These are phyloP conservation scores for Bombus waltoni DNA, from an alignment of 1,140 invertebrate genomes.

Conservation along the genomic window DNA sequence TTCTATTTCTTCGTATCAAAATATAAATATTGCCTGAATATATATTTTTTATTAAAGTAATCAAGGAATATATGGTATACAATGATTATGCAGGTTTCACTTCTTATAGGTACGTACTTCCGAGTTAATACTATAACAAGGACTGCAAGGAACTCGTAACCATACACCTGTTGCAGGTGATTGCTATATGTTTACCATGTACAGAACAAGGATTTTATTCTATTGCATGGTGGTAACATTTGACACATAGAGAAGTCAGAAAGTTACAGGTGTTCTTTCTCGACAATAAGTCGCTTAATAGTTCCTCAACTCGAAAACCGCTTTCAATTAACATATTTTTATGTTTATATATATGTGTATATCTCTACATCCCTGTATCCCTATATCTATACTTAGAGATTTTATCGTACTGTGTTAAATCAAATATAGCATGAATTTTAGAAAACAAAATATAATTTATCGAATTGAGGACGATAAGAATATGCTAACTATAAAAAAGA, in stretches of 20 bases:
- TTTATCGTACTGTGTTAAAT: too few species aligned
- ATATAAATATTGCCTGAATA: background rate
- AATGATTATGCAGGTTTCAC: background rate
- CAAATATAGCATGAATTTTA: too few species aligned
- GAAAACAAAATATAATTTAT: too few species aligned
- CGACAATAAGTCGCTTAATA: background rate
- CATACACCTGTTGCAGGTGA: conserved; percentile 16
- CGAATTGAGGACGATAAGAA: too few species aligned
- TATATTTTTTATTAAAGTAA: background rate
- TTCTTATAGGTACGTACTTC: background rate
- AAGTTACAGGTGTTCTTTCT: background rate
- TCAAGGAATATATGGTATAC: background rate
- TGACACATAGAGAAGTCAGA: background rate
- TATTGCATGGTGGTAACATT: background rate
- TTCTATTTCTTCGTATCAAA: background rate
- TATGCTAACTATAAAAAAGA: too few species aligned
- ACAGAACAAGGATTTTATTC: conserved; percentile 14
- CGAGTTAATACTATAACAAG: background rate
- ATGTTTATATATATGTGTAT: too few species aligned
- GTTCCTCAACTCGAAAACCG: background rate
- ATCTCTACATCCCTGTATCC: too few species aligned
- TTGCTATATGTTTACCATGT: background rate
- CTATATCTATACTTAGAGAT: too few species aligned
- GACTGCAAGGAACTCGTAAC: background rate
- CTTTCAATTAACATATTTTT: background rate